Base-by-base conservation (phyloP, 1,140 invertebrate genomes). In the Linepithema humile region DNA sequence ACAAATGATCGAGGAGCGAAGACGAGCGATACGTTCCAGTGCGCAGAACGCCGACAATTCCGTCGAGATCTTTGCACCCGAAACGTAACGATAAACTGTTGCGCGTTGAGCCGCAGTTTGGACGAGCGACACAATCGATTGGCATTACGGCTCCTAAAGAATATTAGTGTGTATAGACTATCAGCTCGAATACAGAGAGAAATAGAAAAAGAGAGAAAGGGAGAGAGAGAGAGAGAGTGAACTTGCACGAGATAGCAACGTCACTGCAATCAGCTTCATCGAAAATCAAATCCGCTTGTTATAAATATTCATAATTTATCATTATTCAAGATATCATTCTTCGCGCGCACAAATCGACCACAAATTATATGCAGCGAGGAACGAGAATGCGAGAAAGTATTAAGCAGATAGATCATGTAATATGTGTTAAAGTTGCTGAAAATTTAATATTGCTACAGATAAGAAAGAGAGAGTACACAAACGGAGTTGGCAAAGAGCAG, bases 1-100 rank as follows among this genome's bases (percentile, higher is more conserved):
- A 85, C 96, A 97, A 89, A 95, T 98, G 95, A 92, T 98, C 64
- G 97, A 98, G 90, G 97, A 97, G 89, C 96, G 96, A 88, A 95
- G 97, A 83, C 96, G 96, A 85, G 96, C 96, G 9, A 96, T 97
- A 95, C 94, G 95, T 73, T 94, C 94, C 20, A 93, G 91, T 29
- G 86, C 85, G 26, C 91, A 95, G 85, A 93, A 95, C 60, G 84
- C 92, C n/a, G 89, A 91, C 75, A 92, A 94, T 80, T 93, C 93
- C 75, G 95, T 96, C 23, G 95, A 96, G 94, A 96, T 96, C 88
- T 96, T 95, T 88, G 94, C 95, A 53, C 95, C 95, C 40, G 95
- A 95, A 90, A 95, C 94, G 91, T 94, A 94, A 93, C 93, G 86
- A 83, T 88, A 73, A 62, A 83, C 64, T 40, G 29, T 43, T 5